Percentiles rank a stretch among this genome's conserved stretches.
Evolutionary conservation across 2,888 invertebrate species (phyloP).

Genomic region (Volucella zonaria): DNA sequence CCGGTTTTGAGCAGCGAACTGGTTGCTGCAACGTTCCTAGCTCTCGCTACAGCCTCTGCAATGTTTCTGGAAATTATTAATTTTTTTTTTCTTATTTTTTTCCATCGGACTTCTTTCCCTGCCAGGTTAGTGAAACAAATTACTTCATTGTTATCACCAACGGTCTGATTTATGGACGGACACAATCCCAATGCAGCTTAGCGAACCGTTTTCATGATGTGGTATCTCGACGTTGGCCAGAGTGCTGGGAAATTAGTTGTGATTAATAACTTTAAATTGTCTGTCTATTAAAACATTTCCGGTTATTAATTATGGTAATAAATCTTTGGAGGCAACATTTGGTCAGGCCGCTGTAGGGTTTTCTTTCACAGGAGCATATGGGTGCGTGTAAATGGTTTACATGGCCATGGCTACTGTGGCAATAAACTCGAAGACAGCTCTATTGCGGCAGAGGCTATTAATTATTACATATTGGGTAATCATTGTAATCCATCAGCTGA

Average conservation of each 20-base stretch:
- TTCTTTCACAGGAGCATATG: slow-evolving; percentile 30
- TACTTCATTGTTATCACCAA: slow-evolving; percentile 74
- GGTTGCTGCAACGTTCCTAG: slow-evolving; percentile 16
- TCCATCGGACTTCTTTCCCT: slow-evolving; percentile 62
- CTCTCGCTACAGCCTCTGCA: slow-evolving; percentile 23
- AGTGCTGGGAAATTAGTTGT: slow-evolving; percentile 69
- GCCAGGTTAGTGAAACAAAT: slow-evolving; percentile 74
- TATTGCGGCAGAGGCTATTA: no score
- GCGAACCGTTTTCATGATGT: slow-evolving; percentile 38
- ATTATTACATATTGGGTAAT: no score
- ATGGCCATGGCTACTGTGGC: no score
- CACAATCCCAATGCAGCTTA: slow-evolving; percentile 63
- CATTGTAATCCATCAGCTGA: no score
- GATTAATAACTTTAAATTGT: slow-evolving; percentile 74
- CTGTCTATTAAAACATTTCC: slow-evolving; percentile 74
- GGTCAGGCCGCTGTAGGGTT: slow-evolving; percentile 38
- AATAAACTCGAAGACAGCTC: no score
- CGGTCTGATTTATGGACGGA: slow-evolving; percentile 69
- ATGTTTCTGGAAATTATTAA: slow-evolving; percentile 63
- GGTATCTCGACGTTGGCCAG: slow-evolving; percentile 22
- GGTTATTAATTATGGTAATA: slow-evolving; percentile 71
- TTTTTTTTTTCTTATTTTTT: slow-evolving; percentile 43
- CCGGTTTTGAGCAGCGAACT: slow-evolving; percentile 59
- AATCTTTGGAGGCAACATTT: slow-evolving; percentile 48
- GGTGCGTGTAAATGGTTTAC: slow-evolving; percentile 15